phyloP scores from a whole-genome alignment of 1,140 invertebrate genomes.

The Drosophila pachea region DNA sequence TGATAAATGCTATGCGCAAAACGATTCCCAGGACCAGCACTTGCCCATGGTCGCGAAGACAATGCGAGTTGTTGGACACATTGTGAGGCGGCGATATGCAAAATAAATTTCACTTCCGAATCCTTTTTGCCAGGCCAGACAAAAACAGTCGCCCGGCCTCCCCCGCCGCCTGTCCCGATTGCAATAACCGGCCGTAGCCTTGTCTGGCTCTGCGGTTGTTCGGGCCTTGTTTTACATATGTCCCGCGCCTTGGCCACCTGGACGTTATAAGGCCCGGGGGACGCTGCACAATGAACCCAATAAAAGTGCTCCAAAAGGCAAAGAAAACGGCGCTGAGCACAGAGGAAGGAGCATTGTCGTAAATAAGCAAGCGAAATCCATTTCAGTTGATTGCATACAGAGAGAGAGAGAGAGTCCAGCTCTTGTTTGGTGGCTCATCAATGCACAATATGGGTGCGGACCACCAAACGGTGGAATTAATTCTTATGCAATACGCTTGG shows the following conservation, averaged over 20 bases:
- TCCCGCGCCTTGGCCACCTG: conserved; percentile 73
- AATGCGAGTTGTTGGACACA: conserved; percentile 36
- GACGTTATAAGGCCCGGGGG: conserved; percentile 26
- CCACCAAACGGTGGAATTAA: conserved; percentile 77
- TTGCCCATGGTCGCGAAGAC: conserved; percentile 53
- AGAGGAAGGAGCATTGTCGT: conserved; percentile 47
- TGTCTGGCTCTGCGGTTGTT: conserved; percentile 46
- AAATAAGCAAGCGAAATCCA: conserved; percentile 71
- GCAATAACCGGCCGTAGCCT: neutral
- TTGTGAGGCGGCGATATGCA: conserved; percentile 61
- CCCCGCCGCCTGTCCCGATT: neutral
- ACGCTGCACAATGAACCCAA: conserved; percentile 68
- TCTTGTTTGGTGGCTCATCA: conserved; percentile 5
- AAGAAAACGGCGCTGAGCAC: conserved; percentile 11
- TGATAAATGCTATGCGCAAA: conserved; percentile 71
- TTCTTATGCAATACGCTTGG: conserved; percentile 75
- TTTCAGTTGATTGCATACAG: conserved; percentile 69
- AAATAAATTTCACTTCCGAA: conserved; percentile 79
- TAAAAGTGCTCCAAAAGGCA: conserved; percentile 58
- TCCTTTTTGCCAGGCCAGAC: conserved; percentile 43
- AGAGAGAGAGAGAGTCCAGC: conserved; percentile 16
- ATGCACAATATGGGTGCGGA: conserved; percentile 35
- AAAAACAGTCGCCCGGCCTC: neutral
- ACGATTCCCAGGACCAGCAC: conserved; percentile 75
- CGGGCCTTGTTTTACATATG: conserved; percentile 77